Evolutionary conservation across 2,113 vertebrate species (phyloP), one percentile per base, ranked within the genome.

Genomic region (Alligator mississippiensis): DNA sequence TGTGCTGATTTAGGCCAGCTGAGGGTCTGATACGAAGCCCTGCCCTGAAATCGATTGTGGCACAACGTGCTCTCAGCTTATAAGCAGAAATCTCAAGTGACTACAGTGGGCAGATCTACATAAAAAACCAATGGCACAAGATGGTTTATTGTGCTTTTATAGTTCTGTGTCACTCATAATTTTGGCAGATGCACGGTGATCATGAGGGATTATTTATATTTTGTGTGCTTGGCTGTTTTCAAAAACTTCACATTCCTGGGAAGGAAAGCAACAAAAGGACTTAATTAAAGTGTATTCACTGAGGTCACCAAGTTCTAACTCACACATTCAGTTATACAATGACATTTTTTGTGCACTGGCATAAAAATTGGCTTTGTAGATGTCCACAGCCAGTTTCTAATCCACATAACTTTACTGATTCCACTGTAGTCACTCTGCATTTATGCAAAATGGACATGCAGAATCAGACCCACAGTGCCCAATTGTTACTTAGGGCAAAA

Each of bases 291-390:
- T 0, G 0, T 17, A 90, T 85, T 91, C 78, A 77, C 92, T 88
- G 95, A 96, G 96, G 96, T 96, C 95, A 92, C 94, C 5, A 25
- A 90, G 91, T 93, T 95, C 96, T 76, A 94, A 96, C 97, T 85
- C 84, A 96, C 92, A 90, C 61, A 61, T 92, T 92, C 89, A 87
- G 95, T 95, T 96, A 54, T 95, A 97, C 94, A 94, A 90, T 94
- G 93, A 89, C 88, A 95, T 96, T 94, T 94, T 88, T 88, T 94
- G 89, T 95, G 96, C 95, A 59, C 90, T 90, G 95, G 94, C n/a
- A 4, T 93, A 96, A 95, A 96, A 93, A n/a, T 60, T 82, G 11
- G 90, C 93, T 85, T 90, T 79, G 93, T 77, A 68, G 9, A 95
- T 95, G 94, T 92, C 88, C 84, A 87, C 85, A 93, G 77, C 81